phyloP scores from a whole-genome alignment of 2,888 invertebrate species.

The Ectemnius lituratus region DNA sequence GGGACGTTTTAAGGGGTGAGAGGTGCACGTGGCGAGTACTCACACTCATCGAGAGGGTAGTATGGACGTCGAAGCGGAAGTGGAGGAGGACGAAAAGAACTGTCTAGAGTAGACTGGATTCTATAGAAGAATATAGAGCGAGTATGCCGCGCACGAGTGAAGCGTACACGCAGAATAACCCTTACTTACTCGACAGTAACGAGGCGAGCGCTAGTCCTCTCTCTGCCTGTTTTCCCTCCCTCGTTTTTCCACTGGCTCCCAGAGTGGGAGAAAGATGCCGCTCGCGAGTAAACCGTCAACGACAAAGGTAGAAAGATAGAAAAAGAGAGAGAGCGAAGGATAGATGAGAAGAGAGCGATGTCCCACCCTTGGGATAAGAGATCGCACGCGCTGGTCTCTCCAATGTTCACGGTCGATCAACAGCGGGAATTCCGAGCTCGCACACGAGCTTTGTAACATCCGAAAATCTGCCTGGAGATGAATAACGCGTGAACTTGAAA shows the following conservation, averaged over 20 bases:
- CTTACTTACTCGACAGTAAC: not conserved
- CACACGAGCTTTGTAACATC: not conserved
- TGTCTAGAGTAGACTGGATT: too few species aligned
- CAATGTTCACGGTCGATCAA: not conserved
- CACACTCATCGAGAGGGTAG: too few species aligned
- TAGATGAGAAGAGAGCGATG: not conserved
- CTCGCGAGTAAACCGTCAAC: not conserved
- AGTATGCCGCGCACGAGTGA: not conserved
- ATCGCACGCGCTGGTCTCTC: not conserved
- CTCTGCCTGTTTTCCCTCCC: slow-evolving; percentile 8
- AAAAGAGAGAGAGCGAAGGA: not conserved
- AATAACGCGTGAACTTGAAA: too few species aligned
- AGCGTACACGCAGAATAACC: not conserved
- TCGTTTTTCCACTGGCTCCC: not conserved
- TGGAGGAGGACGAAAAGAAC: too few species aligned
- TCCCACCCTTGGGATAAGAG: not conserved
- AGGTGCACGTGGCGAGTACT: too few species aligned
- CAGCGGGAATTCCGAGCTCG: not conserved
- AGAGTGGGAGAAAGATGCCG: not conserved
- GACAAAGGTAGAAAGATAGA: not conserved
- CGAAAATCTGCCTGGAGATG: not conserved
- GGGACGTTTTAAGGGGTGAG: too few species aligned
- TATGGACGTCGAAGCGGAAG: too few species aligned
- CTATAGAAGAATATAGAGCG: not conserved
- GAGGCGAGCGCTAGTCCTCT: not conserved